These are phyloP conservation scores for Lacerta viridis DNA, from an alignment of 2,797 vertebrate species.

Conservation along the genomic window DNA sequence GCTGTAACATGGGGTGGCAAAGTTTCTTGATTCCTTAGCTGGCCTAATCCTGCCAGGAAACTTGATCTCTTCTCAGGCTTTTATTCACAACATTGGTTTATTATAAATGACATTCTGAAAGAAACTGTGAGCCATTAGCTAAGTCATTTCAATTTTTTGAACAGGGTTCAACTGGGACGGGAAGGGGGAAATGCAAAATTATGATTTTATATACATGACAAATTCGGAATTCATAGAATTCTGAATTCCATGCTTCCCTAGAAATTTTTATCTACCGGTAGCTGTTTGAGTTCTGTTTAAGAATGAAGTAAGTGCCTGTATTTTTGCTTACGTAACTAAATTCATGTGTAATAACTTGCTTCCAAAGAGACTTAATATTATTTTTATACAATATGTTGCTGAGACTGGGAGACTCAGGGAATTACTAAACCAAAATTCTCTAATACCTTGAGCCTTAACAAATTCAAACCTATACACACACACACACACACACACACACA, in stretches of 20 bases:
- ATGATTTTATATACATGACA: slow-evolving; percentile 44
- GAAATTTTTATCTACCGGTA: slow-evolving; percentile 46
- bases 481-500: too few relatives aligned
- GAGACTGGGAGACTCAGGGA: slow-evolving; percentile 80
- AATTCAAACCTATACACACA: slow-evolving; percentile 44
- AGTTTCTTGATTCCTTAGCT: slow-evolving; percentile 50
- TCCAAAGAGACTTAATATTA: slow-evolving; percentile 40
- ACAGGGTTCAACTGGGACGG: slow-evolving; percentile 26
- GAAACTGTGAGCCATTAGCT: neutral
- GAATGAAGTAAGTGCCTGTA: slow-evolving; percentile 14
- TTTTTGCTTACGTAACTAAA: slow-evolving; percentile 33
- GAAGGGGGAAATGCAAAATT: slow-evolving; percentile 31
- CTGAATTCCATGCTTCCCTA: slow-evolving; percentile 13
- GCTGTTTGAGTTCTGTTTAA: slow-evolving; percentile 32
- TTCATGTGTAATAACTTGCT: slow-evolving; percentile 24
- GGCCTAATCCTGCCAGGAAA: slow-evolving; percentile 42
- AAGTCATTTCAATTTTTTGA: slow-evolving; percentile 48
- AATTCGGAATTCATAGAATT: slow-evolving; percentile 30
- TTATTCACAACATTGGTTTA: slow-evolving; percentile 36
- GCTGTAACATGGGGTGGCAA: slow-evolving; percentile 2
- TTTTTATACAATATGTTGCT: slow-evolving; percentile 42
- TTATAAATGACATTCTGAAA: slow-evolving; percentile 29
- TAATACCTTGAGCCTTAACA: slow-evolving; percentile 57
- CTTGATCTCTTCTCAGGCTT: slow-evolving; percentile 31
- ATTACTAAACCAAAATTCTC: slow-evolving; percentile 74